Conservation (phyloP, 2,113 vertebrate genomes). For the Ptyas mucosa region DNA sequence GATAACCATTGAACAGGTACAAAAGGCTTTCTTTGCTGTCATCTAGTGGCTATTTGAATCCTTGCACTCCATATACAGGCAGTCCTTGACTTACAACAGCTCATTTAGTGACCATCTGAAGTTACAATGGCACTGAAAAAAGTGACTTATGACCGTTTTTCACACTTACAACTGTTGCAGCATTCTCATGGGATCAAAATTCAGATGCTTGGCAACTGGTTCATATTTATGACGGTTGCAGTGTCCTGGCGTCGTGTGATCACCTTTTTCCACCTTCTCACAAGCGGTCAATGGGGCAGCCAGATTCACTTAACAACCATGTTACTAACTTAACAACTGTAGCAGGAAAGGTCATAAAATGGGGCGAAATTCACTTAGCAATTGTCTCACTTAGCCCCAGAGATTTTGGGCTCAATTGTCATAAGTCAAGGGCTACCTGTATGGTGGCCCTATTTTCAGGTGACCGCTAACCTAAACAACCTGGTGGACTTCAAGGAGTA, state of each 20-base stretch:
- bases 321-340: no score
- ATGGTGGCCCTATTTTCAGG: neutral
- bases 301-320: no score
- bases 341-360: no score
- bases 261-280: neutral
- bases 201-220: neutral
- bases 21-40: neutral
- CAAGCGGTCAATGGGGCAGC: no score
- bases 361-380: no score
- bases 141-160: neutral
- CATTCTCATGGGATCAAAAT: neutral
- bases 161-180: neutral
- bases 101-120: neutral
- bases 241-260: neutral
- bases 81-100: neutral
- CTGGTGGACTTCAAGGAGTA: neutral
- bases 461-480: neutral
- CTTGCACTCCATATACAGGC: neutral
- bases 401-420: neutral
- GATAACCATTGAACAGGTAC: neutral
- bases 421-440: neutral
- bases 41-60: neutral
- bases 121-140: neutral
- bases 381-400: neutral
- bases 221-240: neutral